These are phyloP conservation scores for Xiphophorus maculatus DNA, from an alignment of 2,113 vertebrate species.

Conservation along the genomic window DNA sequence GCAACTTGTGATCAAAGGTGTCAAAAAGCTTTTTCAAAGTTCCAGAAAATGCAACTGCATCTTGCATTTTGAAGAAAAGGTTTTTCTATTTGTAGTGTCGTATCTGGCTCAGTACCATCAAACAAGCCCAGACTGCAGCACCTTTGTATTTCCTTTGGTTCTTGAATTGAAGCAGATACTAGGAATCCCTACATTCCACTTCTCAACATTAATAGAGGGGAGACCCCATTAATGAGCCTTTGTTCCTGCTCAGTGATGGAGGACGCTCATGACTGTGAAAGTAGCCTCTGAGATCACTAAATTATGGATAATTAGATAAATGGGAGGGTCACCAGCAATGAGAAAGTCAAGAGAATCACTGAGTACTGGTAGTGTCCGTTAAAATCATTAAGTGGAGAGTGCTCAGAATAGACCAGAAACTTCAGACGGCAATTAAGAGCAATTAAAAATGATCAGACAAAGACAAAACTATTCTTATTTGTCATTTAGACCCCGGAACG, in stretches of 20 bases:
- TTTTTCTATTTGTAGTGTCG: slow-evolving; percentile 21
- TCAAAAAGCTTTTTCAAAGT: background rate
- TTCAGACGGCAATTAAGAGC: slow-evolving; percentile 63
- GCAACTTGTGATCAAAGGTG: background rate
- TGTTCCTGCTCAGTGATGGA: slow-evolving; percentile 72
- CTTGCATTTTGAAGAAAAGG: background rate
- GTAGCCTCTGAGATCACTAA: slow-evolving; percentile 78
- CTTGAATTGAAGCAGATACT: slow-evolving; percentile 60
- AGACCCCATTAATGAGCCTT: slow-evolving; percentile 62
- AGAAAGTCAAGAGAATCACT: slow-evolving; percentile 81
- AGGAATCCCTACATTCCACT: slow-evolving; percentile 54
- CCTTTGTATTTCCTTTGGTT: slow-evolving; percentile 49
- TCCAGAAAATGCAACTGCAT: background rate
- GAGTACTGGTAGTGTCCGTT: slow-evolving; percentile 61
- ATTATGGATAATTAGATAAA: slow-evolving; percentile 87
- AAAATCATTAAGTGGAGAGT: slow-evolving; percentile 54
- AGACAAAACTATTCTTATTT: slow-evolving; percentile 46
- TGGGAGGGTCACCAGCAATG: slow-evolving; percentile 83
- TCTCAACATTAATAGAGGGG: slow-evolving; percentile 37
- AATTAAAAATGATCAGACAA: slow-evolving; percentile 68
- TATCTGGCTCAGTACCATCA: slow-evolving; percentile 25
- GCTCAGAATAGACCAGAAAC: slow-evolving; percentile 50
- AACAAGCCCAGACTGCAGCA: slow-evolving; percentile 30
- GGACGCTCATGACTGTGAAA: slow-evolving; percentile 73
- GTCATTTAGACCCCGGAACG: slow-evolving; percentile 34